These are phyloP conservation scores for Acanthochromis polyacanthus DNA, from an alignment of 2,113 vertebrate species.

Conservation along the genomic window DNA sequence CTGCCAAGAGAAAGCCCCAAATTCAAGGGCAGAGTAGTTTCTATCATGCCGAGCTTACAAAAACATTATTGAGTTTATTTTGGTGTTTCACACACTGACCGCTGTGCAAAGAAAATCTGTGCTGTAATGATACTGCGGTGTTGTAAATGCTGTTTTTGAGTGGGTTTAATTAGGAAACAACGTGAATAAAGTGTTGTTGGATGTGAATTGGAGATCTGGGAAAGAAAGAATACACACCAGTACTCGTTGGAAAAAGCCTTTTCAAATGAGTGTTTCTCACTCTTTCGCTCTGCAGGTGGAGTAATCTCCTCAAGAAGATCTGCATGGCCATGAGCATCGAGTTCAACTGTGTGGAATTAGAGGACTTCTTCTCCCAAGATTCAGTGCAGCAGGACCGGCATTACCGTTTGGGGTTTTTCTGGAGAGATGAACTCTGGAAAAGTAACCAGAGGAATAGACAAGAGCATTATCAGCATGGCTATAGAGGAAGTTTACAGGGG, in stretches of 20 bases:
- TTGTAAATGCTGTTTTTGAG: background rate
- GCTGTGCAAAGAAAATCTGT: conserved; percentile 8
- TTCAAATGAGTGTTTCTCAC: background rate
- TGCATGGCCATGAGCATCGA: conserved; percentile 91
- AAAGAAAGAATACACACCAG: no score
- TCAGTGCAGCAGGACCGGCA: conserved; percentile 82
- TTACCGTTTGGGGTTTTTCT: conserved; percentile 95
- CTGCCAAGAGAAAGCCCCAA: conserved; percentile 48
- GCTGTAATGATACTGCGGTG: background rate
- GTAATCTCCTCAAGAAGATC: conserved; percentile 95
- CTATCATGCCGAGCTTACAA: conserved; percentile 18
- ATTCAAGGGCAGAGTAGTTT: conserved; percentile 37
- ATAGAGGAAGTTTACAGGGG: conserved; percentile 94
- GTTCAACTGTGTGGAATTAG: conserved; percentile 89
- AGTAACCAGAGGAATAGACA: conserved; percentile 87
- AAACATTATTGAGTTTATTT: conserved; percentile 39
- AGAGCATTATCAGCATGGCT: conserved; percentile 90
- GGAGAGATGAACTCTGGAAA: conserved; percentile 92
- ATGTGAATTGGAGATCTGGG: background rate
- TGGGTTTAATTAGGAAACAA: background rate
- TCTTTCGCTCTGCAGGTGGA: conserved; percentile 86
- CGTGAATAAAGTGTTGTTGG: background rate
- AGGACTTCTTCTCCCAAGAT: conserved; percentile 91
- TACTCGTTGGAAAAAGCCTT: no score
- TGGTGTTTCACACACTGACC: background rate